Evolutionary conservation across 2,113 vertebrate genomes (phyloP).

Genomic region (Psettodes erumei): DNA sequence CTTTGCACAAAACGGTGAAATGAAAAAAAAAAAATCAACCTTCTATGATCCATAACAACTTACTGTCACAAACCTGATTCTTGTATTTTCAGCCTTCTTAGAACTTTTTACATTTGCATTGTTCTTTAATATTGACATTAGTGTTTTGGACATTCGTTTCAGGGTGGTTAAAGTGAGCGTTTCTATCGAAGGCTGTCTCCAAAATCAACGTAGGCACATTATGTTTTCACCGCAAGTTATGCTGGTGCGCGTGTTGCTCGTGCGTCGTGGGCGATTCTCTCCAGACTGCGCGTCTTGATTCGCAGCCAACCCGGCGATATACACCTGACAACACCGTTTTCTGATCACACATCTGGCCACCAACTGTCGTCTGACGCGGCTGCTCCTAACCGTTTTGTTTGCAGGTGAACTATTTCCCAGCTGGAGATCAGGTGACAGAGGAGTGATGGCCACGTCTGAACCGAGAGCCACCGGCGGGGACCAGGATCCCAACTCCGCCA

Average conservation of each 20-base stretch:
- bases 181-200: conserved; percentile 24
- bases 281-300: conserved; percentile 35
- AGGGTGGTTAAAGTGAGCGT: background rate
- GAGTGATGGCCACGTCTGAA: conserved; percentile 92
- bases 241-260: conserved; percentile 1
- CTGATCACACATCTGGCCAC: background rate
- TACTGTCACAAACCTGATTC: background rate
- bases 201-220: conserved; percentile 8
- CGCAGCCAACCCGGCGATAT: background rate
- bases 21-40: background rate
- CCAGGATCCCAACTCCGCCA: conserved; percentile 90
- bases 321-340: background rate
- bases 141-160: background rate
- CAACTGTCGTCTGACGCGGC: too few species aligned
- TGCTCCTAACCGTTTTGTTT: conserved; percentile 56
- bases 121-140: background rate
- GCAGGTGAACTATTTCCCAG: conserved; percentile 63
- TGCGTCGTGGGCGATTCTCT: conserved; percentile 52
- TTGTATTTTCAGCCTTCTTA: background rate
- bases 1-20: conserved; percentile 16
- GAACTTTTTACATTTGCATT: conserved; percentile 7
- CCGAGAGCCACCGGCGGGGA: conserved; percentile 90
- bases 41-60: conserved; percentile 15
- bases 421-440: conserved; percentile 64
- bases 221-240: conserved; percentile 17